Evolutionary conservation across 2,113 vertebrate genomes (phyloP).

Genomic region (Oxygymnocypris stewartii): DNA sequence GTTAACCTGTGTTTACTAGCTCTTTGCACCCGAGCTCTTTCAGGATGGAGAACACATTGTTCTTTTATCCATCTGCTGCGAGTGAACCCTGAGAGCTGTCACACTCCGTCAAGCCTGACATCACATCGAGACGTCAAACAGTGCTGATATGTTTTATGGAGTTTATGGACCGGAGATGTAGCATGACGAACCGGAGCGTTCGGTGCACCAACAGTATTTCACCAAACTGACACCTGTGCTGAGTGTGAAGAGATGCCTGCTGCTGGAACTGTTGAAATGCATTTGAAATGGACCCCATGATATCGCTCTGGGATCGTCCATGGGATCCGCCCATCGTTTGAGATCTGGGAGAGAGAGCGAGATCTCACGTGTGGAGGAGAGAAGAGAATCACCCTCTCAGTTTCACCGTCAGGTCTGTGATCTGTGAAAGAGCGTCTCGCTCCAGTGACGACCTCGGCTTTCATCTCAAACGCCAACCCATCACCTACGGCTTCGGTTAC

Average conservation of each 20-base stretch:
- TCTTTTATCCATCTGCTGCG: not conserved
- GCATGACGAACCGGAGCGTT: slow-evolving; percentile 37
- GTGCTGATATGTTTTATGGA: slow-evolving; percentile 50
- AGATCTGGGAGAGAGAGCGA: slow-evolving; percentile 53
- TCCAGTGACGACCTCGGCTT: slow-evolving; percentile 58
- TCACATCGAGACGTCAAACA: slow-evolving; percentile 32
- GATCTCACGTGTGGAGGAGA: slow-evolving; percentile 54
- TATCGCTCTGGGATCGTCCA: slow-evolving; percentile 27
- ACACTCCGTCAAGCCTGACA: slow-evolving; percentile 24
- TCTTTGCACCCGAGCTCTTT: not conserved
- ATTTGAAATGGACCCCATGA: slow-evolving; percentile 53
- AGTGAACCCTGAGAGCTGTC: slow-evolving; percentile 32
- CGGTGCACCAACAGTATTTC: slow-evolving; percentile 38
- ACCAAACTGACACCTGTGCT: slow-evolving; percentile 47
- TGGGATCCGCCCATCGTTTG: slow-evolving; percentile 49
- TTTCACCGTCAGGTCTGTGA: slow-evolving; percentile 67
- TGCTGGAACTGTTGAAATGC: slow-evolving; percentile 51
- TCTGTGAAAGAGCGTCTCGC: slow-evolving; percentile 62
- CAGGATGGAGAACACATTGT: not conserved
- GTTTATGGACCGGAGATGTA: slow-evolving; percentile 45
- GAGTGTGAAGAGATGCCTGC: slow-evolving; percentile 16
- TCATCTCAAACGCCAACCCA: slow-evolving; percentile 56
- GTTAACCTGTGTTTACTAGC: not conserved
- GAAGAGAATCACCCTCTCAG: slow-evolving; percentile 62
- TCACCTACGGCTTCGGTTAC: slow-evolving; percentile 52